Conservation (phyloP, 37 sponge, comb jelly and placozoan genomes). For the Petrosia ficiformis region DNA sequence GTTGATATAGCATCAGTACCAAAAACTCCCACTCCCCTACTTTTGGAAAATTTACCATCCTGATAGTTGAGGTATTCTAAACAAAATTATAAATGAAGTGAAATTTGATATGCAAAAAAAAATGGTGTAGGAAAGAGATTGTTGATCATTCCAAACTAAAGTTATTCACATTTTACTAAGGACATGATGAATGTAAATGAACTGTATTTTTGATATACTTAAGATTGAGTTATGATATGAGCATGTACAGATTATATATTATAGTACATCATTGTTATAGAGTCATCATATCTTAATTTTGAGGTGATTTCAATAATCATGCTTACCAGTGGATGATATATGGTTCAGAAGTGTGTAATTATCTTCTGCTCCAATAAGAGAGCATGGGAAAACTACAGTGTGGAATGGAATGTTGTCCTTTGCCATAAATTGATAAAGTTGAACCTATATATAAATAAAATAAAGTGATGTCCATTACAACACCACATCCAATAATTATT, state of each 20-base stretch:
- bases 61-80: slow-evolving; percentile 84
- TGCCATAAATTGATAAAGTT: slow-evolving; percentile 79
- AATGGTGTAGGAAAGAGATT: too few species aligned
- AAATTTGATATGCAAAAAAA: too few species aligned
- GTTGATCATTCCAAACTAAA: too few species aligned
- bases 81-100: not conserved
- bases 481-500: too few species aligned
- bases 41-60: slow-evolving; percentile 84
- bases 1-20: slow-evolving; percentile 65
- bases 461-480: not conserved
- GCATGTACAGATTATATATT: slow-evolving; percentile 17
- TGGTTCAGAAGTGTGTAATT: slow-evolving; percentile 72
- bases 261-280: not conserved
- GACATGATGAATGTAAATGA: too few species aligned
- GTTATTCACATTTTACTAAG: too few species aligned
- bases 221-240: slow-evolving; percentile 76
- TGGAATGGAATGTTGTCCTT: slow-evolving; percentile 95
- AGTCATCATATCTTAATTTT: not conserved
- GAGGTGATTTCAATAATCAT: not conserved
- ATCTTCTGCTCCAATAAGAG: slow-evolving; percentile 64
- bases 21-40: slow-evolving; percentile 81
- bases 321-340: slow-evolving; percentile 49
- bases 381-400: slow-evolving; percentile 71
- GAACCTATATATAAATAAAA: slow-evolving; percentile 16
- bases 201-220: too few species aligned